Evolutionary conservation across 64 coral and sea anemone species (phyloP).

Genomic region (Acropora yongei): DNA sequence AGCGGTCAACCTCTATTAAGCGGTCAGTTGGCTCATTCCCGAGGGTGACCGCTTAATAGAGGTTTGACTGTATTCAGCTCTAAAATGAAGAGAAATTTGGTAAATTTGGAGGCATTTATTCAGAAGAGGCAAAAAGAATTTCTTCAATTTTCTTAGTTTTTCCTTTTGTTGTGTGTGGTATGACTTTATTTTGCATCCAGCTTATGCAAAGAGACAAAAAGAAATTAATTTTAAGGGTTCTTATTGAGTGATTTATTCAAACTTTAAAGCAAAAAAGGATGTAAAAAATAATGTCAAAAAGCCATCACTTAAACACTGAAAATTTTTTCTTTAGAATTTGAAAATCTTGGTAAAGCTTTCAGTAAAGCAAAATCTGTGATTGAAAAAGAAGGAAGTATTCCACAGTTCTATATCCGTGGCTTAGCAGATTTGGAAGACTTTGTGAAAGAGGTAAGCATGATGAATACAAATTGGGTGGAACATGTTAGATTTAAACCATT

Average conservation of each 20-base stretch:
- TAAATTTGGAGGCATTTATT: neutral
- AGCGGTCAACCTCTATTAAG: too few relatives aligned
- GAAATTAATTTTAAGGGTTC: too few relatives aligned
- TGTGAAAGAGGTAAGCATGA: constrained; percentile 83
- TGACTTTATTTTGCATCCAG: too few relatives aligned
- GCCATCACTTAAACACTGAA: neutral
- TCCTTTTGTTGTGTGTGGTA: neutral
- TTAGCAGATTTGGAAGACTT: constrained; percentile 94
- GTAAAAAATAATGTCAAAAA: neutral
- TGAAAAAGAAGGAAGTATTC: constrained; percentile 94
- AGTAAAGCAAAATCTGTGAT: constrained; percentile 90
- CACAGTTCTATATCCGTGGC: constrained; percentile 81
- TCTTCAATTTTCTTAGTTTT: neutral
- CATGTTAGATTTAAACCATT: too few relatives aligned
- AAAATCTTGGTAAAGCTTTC: constrained; percentile 96
- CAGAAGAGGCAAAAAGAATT: neutral
- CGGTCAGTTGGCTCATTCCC: too few relatives aligned
- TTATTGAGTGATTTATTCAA: too few relatives aligned
- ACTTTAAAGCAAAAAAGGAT: too few relatives aligned
- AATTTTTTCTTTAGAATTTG: constrained; percentile 76
- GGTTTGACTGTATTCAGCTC: too few relatives aligned
- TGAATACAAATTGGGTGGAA: neutral
- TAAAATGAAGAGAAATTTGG: neutral
- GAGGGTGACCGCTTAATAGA: too few relatives aligned
- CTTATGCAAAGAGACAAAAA: too few relatives aligned